A percentile compares a stretch with the other conserved stretches of the same genome.
Conservation (phyloP, 2,888 invertebrate species). For the Empis stercorea region DNA sequence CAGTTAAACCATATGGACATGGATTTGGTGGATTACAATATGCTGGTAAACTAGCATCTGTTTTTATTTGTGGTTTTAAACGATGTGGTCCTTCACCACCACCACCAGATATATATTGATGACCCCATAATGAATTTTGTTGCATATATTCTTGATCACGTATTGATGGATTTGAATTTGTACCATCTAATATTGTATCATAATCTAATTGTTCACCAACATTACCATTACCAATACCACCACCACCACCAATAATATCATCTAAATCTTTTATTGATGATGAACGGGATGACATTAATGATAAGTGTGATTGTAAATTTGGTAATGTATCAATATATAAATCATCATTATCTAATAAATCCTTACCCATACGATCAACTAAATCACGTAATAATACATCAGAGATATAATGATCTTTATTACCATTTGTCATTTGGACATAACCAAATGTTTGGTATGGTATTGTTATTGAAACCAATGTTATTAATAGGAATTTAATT, state of each 20-base stretch:
- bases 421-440: not conserved
- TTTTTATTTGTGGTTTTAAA: conserved; percentile 56
- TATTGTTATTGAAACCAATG: not conserved
- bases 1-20: conserved; percentile 85
- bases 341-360: conserved; percentile 48
- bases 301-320: conserved; percentile 28
- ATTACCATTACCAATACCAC: not conserved
- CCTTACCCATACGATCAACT: conserved; percentile 64
- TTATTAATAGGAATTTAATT: not conserved
- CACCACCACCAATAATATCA: no score
- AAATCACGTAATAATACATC: conserved; percentile 63
- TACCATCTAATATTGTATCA: conserved; percentile 51
- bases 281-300: conserved; percentile 23
- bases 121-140: conserved; percentile 64
- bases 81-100: conserved; percentile 50
- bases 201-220: conserved; percentile 56
- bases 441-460: not conserved
- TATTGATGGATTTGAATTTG: conserved; percentile 60
- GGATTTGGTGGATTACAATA: conserved; percentile 99
- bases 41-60: conserved; percentile 85
- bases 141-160: conserved; percentile 80
- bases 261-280: no score
- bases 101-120: conserved; percentile 62
- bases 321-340: conserved; percentile 32
- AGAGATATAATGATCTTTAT: conserved; percentile 50